Percentiles rank a stretch among this genome's conserved stretches.
phyloP scores from a whole-genome alignment of 2,797 vertebrate species.

The Crax fasciolata region DNA sequence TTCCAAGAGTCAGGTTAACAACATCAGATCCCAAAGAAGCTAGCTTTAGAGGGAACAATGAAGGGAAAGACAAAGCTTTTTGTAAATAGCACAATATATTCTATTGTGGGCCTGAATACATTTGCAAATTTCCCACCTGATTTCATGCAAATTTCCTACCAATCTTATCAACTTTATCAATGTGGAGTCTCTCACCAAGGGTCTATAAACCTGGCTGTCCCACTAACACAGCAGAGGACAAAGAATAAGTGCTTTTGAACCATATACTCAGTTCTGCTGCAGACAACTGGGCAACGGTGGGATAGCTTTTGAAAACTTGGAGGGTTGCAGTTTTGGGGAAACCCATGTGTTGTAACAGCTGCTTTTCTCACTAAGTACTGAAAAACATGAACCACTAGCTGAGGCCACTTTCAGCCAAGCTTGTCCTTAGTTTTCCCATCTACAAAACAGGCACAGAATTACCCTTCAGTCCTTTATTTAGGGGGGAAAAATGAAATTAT shows the following conservation, averaged over 20 bases:
- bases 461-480: neutral
- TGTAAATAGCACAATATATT: neutral
- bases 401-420: conserved; percentile 15
- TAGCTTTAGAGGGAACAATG: neutral
- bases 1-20: neutral
- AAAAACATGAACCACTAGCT: conserved; percentile 14
- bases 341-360: neutral
- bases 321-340: neutral
- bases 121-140: neutral
- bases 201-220: neutral
- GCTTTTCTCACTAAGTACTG: neutral
- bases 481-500: neutral
- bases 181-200: neutral
- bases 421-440: neutral
- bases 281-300: neutral
- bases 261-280: neutral
- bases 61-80: neutral
- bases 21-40: neutral
- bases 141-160: neutral
- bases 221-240: neutral
- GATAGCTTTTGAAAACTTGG: neutral
- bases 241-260: neutral
- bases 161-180: neutral
- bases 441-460: conserved; percentile 7
- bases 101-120: neutral